Conservation (phyloP, 2,797 vertebrate species). For the Platalea minor region DNA sequence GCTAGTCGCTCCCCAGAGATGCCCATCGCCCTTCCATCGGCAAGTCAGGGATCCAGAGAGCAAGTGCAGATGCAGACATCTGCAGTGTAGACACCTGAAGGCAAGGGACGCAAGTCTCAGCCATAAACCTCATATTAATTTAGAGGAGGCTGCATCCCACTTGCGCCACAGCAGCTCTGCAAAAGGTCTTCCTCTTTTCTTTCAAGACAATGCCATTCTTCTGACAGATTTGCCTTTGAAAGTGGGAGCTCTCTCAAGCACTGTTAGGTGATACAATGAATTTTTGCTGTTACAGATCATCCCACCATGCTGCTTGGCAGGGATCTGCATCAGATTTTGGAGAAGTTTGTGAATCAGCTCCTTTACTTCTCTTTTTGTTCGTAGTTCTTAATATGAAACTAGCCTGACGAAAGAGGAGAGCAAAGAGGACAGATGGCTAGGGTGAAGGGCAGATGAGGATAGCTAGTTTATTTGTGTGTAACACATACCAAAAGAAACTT, state of each 20-base stretch:
- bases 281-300: background rate
- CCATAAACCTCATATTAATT: background rate
- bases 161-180: background rate
- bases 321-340: background rate
- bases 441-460: conserved; percentile 13
- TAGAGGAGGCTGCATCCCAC: background rate
- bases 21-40: background rate
- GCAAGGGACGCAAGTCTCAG: background rate
- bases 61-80: background rate
- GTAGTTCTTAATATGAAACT: background rate
- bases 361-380: background rate
- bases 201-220: background rate
- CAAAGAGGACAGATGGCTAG: background rate
- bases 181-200: background rate
- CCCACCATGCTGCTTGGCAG: background rate
- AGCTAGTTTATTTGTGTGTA: background rate
- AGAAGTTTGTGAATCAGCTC: background rate
- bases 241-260: background rate
- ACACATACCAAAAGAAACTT: conserved; percentile 1
- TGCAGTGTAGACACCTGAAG: background rate
- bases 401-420: background rate
- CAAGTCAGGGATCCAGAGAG: background rate
- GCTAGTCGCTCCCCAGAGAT: background rate
- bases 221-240: background rate
- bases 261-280: background rate